Percentiles rank a stretch among this genome's conserved stretches.
Evolutionary conservation across 1,140 invertebrate genomes (phyloP).

Genomic region (Copidosoma floridanum): DNA sequence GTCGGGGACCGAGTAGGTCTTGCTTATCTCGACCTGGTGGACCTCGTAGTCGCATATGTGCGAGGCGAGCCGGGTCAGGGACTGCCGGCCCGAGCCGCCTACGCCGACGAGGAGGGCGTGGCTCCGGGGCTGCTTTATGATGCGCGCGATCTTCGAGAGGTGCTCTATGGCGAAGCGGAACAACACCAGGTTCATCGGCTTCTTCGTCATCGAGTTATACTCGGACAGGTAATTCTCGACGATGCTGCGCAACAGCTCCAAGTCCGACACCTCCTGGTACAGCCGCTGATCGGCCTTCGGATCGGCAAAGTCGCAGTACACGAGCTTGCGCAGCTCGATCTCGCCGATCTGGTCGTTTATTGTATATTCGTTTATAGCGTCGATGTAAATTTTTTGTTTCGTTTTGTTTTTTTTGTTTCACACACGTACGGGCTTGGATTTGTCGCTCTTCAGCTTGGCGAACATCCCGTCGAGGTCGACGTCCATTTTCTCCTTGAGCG

Average conservation of each 20-base stretch:
- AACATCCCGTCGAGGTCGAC: constrained; percentile 54
- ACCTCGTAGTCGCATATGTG: constrained; percentile 93
- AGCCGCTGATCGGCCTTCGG: constrained; percentile 85
- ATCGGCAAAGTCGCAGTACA: constrained; percentile 95
- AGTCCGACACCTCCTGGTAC: constrained; percentile 85
- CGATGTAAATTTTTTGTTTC: too few species aligned
- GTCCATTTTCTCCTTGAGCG: constrained; percentile 61
- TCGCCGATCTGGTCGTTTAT: constrained; percentile 64
- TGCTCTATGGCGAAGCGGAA: constrained; percentile 95
- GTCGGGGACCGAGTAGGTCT: constrained; percentile 78
- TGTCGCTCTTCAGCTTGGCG: constrained; percentile 32
- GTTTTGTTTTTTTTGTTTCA: too few species aligned
- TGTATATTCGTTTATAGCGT: not conserved
- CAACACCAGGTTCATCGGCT: constrained; percentile 94
- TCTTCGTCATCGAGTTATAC: constrained; percentile 95
- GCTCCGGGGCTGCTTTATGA: constrained; percentile 87
- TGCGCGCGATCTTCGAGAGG: constrained; percentile 85
- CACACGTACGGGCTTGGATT: constrained; percentile 6
- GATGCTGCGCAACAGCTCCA: constrained; percentile 79
- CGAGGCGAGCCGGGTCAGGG: constrained; percentile 81
- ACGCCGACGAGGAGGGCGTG: constrained; percentile 85
- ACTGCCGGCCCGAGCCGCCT: constrained; percentile 90
- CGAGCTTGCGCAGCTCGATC: constrained; percentile 77
- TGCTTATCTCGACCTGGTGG: constrained; percentile 88
- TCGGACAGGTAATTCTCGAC: constrained; percentile 89